Evolutionary conservation across 1,140 invertebrate genomes (phyloP).

Genomic region (Oncopodura yosiiana): DNA sequence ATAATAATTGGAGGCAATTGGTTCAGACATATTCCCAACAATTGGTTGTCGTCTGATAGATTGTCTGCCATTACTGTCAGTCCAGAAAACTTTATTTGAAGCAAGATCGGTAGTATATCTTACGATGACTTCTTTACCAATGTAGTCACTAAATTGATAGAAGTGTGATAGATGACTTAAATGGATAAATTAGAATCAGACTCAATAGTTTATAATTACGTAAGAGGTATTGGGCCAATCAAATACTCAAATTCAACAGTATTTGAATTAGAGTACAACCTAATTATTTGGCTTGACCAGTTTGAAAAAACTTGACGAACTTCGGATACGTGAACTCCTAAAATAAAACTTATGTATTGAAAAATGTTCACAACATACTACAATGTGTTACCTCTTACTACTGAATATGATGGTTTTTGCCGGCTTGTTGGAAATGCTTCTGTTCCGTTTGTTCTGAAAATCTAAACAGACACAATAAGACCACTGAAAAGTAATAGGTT

Average conservation of each 20-base stretch:
- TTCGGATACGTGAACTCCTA: conserved; percentile 64
- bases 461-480: no score
- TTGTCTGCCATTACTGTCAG: conserved; percentile 87
- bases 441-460: no score
- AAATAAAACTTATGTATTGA: conserved; percentile 34
- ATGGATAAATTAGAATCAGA: no score
- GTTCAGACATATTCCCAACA: conserved; percentile 44
- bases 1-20: conserved; percentile 79
- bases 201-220: conserved; percentile 51
- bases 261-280: conserved; percentile 55
- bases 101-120: conserved; percentile 55
- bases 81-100: conserved; percentile 65
- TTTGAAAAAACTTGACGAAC: conserved; percentile 61
- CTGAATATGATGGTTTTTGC: no score
- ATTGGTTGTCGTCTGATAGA: conserved; percentile 58
- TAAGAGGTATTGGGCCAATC: conserved; percentile 78
- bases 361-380: conserved; percentile 45
- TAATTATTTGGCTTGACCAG: conserved; percentile 69
- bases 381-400: no score
- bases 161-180: no score
- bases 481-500: no score
- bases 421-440: no score
- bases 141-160: conserved; percentile 47
- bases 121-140: conserved; percentile 72
- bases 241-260: conserved; percentile 81